phyloP scores from a whole-genome alignment of 1,140 invertebrate genomes.

The Drepana arcuata region DNA sequence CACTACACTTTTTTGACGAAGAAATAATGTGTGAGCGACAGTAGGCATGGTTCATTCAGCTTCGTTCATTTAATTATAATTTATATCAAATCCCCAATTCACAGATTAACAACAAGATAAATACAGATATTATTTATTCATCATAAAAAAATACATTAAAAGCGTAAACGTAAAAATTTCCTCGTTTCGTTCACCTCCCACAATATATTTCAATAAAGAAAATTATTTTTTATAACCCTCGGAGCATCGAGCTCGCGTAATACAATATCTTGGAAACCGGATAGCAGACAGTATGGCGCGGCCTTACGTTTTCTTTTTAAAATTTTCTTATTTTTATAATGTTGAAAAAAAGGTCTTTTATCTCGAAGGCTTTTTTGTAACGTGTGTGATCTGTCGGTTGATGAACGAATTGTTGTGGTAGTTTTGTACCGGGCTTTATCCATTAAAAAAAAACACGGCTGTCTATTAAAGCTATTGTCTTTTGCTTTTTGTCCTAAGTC shows the following conservation, averaged over 20 bases:
- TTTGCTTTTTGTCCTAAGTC: no score
- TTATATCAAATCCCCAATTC: no score
- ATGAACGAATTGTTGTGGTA: no score
- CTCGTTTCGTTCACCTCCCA: conserved; percentile 16
- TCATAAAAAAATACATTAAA: conserved; percentile 1
- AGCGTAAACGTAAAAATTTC: conserved; percentile 30
- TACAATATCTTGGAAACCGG: conserved; percentile 63
- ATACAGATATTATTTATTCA: background rate
- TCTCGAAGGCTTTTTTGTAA: conserved; percentile 49
- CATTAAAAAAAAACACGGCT: no score
- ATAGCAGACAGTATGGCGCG: conserved; percentile 70
- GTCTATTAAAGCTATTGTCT: no score
- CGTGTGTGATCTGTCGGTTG: conserved; percentile 58
- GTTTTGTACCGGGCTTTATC: no score
- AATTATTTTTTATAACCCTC: conserved; percentile 64
- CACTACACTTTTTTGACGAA: background rate
- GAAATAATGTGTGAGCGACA: no score
- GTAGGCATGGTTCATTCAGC: no score
- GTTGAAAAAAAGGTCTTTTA: conserved; percentile 53
- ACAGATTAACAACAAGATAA: no score
- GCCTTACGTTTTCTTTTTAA: conserved; percentile 61
- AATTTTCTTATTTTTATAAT: conserved; percentile 45
- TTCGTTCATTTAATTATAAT: no score
- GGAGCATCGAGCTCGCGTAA: conserved; percentile 45
- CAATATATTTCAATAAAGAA: conserved; percentile 60